A percentile compares a stretch with the other conserved stretches of the same genome.
These are phyloP conservation scores for Pachliopta kotzebuea DNA, from an alignment of 2,888 invertebrate genomes.

Conservation along the genomic window DNA sequence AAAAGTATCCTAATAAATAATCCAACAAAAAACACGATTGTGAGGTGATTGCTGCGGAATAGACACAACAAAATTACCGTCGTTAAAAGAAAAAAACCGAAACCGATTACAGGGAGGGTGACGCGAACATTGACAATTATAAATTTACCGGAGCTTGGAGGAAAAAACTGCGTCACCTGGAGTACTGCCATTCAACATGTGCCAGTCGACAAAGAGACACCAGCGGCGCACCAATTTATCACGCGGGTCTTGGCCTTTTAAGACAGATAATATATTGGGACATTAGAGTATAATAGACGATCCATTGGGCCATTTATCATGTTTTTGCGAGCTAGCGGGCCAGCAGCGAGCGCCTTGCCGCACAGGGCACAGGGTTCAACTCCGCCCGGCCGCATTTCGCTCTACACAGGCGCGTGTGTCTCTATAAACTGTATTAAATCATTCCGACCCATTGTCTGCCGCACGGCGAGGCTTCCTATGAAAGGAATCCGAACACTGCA, in stretches of 20 bases:
- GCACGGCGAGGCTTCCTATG: conserved; percentile 47
- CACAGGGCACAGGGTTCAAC: too few species aligned
- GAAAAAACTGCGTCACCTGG: conserved; percentile 53
- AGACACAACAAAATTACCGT: conserved; percentile 35
- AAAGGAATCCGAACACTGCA: conserved; percentile 39
- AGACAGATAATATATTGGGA: conserved; percentile 72
- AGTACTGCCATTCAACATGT: conserved; percentile 42
- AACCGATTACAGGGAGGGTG: conserved; percentile 43
- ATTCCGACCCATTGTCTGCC: conserved; percentile 45
- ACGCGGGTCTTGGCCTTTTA: conserved; percentile 61
- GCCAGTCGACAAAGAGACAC: conserved; percentile 49
- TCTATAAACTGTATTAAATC: conserved; percentile 58
- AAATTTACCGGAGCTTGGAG: conserved; percentile 44
- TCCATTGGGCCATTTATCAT: conserved; percentile 67
- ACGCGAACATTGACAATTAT: conserved; percentile 43
- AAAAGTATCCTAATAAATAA: too few species aligned
- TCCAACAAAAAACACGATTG: too few species aligned
- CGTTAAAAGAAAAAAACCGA: conserved; percentile 38
- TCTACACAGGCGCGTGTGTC: conserved; percentile 40
- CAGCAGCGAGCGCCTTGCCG: too few species aligned
- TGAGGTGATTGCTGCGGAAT: neutral
- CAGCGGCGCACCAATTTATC: conserved; percentile 63
- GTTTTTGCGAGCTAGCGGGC: conserved; percentile 42
- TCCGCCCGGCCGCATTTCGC: too few species aligned
- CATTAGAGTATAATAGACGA: conserved; percentile 75